Evolutionary conservation across 1,140 invertebrate genomes (phyloP).

Genomic region (Epicauta chinensis): DNA sequence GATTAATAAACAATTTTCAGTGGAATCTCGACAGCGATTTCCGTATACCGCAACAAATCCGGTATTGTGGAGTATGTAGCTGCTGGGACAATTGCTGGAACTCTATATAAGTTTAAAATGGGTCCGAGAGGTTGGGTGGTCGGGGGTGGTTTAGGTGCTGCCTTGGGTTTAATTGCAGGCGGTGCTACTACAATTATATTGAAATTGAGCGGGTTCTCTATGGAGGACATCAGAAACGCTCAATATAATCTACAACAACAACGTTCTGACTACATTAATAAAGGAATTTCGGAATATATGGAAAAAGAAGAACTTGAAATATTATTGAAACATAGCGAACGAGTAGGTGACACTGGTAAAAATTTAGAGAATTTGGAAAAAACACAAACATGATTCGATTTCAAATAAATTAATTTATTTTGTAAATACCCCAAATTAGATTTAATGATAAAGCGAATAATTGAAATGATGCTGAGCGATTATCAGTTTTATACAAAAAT

Average conservation of each 20-base stretch:
- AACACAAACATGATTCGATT: not conserved
- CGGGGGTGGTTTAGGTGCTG: constrained; percentile 50
- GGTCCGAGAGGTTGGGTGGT: constrained; percentile 58
- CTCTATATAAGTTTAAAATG: constrained; percentile 53
- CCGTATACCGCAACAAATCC: constrained; percentile 58
- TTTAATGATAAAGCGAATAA: too few species aligned
- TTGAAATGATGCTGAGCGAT: too few species aligned
- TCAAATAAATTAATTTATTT: not conserved
- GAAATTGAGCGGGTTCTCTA: constrained; percentile 45
- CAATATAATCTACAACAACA: constrained; percentile 45
- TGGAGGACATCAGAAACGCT: constrained; percentile 50
- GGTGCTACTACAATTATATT: constrained; percentile 42
- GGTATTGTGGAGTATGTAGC: constrained; percentile 57
- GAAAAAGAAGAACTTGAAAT: constrained; percentile 28
- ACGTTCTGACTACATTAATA: constrained; percentile 35
- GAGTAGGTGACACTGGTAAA: constrained; percentile 23
- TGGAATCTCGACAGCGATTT: constrained; percentile 51
- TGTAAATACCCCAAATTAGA: constrained; percentile 5
- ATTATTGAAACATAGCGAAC: constrained; percentile 20
- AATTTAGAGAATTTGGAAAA: constrained; percentile 25
- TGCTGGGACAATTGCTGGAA: constrained; percentile 57
- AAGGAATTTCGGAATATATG: constrained; percentile 29
- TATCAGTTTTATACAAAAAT: too few species aligned
- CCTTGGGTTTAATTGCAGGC: constrained; percentile 50
- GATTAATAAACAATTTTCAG: constrained; percentile 39